These are phyloP conservation scores for Hyla sarda DNA, from an alignment of 2,113 vertebrate species.

Conservation along the genomic window DNA sequence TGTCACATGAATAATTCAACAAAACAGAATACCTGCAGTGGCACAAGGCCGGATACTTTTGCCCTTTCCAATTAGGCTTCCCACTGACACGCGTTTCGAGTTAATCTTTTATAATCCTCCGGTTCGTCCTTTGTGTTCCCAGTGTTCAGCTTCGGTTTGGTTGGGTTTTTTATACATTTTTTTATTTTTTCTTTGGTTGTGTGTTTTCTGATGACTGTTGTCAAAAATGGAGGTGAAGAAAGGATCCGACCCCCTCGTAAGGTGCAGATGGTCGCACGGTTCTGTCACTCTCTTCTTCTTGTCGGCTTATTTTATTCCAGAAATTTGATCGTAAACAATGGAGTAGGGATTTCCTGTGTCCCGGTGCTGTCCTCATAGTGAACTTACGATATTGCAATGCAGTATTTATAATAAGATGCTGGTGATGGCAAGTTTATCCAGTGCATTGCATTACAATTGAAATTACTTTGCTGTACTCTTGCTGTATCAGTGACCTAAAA, in stretches of 20 bases:
- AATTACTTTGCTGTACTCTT: neutral
- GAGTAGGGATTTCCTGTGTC: constrained; percentile 57
- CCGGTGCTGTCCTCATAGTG: constrained; percentile 52
- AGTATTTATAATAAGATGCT: constrained; percentile 16
- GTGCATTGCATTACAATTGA: neutral
- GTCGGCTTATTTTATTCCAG: constrained; percentile 54
- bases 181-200: neutral
- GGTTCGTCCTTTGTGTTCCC: constrained; percentile 6
- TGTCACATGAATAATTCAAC: constrained; percentile 55
- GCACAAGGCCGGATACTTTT: neutral
- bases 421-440: neutral
- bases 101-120: neutral
- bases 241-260: neutral
- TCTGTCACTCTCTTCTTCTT: constrained; percentile 55
- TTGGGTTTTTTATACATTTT: neutral
- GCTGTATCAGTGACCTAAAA: neutral
- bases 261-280: constrained; percentile 65
- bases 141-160: neutral
- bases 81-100: constrained; percentile 21
- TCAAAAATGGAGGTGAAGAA: neutral
- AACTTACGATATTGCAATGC: constrained; percentile 16
- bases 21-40: constrained; percentile 23
- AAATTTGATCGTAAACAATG: constrained; percentile 60
- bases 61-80: constrained; percentile 44
- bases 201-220: constrained; percentile 42